Percentiles rank a stretch among this genome's conserved stretches.
phyloP scores from a whole-genome alignment of 2,113 vertebrate species.

The Seriola aureovittata region DNA sequence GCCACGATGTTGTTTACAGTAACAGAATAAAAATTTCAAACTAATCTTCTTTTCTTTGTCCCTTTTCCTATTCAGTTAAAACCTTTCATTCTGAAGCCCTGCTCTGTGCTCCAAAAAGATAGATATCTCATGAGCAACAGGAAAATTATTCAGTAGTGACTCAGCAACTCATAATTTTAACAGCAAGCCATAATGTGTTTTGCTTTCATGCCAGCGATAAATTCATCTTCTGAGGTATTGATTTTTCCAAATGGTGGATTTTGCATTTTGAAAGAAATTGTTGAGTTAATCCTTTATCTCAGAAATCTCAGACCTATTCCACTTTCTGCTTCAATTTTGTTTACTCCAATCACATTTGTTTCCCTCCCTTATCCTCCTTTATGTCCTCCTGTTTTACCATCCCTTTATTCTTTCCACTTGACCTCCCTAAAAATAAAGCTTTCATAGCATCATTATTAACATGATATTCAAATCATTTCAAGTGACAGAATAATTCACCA shows the following conservation, averaged over 20 bases:
- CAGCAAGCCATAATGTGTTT: slow-evolving; percentile 22
- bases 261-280: slow-evolving; percentile 43
- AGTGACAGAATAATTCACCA: not conserved
- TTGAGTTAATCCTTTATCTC: slow-evolving; percentile 23
- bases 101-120: slow-evolving; percentile 12
- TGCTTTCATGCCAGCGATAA: slow-evolving; percentile 32
- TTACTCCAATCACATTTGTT: slow-evolving; percentile 35
- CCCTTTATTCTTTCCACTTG: not conserved
- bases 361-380: not conserved
- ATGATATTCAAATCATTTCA: not conserved
- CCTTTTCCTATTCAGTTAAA: not conserved
- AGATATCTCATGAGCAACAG: slow-evolving; percentile 15
- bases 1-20: not conserved
- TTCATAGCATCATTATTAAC: not conserved
- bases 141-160: slow-evolving; percentile 24
- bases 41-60: not conserved
- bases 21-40: not conserved
- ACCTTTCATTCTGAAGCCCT: not conserved
- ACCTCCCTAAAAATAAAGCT: not conserved
- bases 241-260: slow-evolving; percentile 39
- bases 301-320: slow-evolving; percentile 27
- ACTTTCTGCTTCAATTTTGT: slow-evolving; percentile 5
- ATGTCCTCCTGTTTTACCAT: not conserved
- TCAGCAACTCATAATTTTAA: slow-evolving; percentile 38
- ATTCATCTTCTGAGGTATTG: slow-evolving; percentile 33